Base-by-base conservation (phyloP, 2,113 vertebrate species). In the Eulacestoma nigropectus region DNA sequence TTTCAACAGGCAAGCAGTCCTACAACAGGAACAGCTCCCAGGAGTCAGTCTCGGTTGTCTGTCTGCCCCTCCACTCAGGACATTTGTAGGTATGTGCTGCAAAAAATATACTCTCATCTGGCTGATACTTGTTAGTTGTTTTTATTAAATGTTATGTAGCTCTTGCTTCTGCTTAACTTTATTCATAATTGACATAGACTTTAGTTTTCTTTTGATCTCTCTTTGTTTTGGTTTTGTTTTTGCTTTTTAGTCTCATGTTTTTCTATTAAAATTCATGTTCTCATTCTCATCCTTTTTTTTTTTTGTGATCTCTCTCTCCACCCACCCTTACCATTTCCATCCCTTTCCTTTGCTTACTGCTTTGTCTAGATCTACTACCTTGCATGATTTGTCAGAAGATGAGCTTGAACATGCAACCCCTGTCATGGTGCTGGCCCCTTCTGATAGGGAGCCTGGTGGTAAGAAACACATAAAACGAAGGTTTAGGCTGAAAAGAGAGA, bases 1-100 rank as follows among this genome's bases (percentile, higher is more conserved):
- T 98, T 98, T 93, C 98, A 99, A 97, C 98, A 99, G 99, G 99
- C 98, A 83, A 99, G 99, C 96, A 99, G 98, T 91, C 99, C 99
- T 65, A 99, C 99, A 26, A 97, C 98, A 84, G 99, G 98, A 89
- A 96, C 98, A 90, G 98, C 98, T 64, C 98, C 98, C 84, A 98
- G 98, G 89, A 98, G 98, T 82, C 98, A 98, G 15, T 98, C 99
- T 49, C 98, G 97, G 70, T 96, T 98, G 75, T 99, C 99, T 13
- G 98, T 98, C 93, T 98, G 98, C 67, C 98, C 98, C 42, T 99
- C 99, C 64, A 98, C 98, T 98, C 99, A 99, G 98, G 99, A 99
- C 97, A 99, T 99, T 96, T 99, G 99, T 98, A 99, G 99, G 99
- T 99, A 97, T 88, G 98, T 97, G 70, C 62, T 76, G 84, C 94